A percentile compares a stretch with the other conserved stretches of the same genome.
Evolutionary conservation across 2,888 invertebrate species (phyloP).

Genomic region (Callyntrura sp.): DNA sequence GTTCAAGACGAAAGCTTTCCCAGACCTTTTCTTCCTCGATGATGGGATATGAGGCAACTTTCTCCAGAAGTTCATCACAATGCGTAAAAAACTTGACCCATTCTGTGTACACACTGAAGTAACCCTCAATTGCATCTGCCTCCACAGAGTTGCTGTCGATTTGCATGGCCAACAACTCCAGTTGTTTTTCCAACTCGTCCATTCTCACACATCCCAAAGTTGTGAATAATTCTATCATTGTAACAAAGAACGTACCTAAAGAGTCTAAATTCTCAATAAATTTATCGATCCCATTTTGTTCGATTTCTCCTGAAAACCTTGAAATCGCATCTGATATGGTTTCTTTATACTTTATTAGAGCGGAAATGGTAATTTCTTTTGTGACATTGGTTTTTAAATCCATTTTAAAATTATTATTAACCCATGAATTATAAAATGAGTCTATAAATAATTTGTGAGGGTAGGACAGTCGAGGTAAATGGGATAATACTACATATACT

Average conservation of each 20-base stretch:
- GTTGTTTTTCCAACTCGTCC: neutral
- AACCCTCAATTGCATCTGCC: constrained; percentile 74
- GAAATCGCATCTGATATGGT: neutral
- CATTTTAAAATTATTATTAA: no score
- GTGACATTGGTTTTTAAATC: no score
- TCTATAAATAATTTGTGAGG: no score
- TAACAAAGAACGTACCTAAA: neutral
- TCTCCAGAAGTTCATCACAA: constrained; percentile 65
- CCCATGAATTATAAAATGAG: no score
- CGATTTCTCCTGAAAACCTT: neutral
- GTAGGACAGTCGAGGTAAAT: no score
- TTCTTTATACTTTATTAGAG: constrained; percentile 5
- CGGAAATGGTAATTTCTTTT: neutral
- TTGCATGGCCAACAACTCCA: constrained; percentile 32
- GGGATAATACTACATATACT: no score
- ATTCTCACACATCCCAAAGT: constrained; percentile 15
- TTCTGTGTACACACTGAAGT: constrained; percentile 67
- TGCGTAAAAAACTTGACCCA: constrained; percentile 77
- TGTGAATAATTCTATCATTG: neutral
- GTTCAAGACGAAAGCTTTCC: neutral
- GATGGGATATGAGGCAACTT: neutral
- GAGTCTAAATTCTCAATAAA: constrained; percentile 15
- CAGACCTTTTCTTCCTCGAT: neutral
- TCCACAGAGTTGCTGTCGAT: constrained; percentile 20
- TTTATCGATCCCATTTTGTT: constrained; percentile 19